phyloP scores from a whole-genome alignment of 2,113 vertebrate species.

The Chauna torquata region DNA sequence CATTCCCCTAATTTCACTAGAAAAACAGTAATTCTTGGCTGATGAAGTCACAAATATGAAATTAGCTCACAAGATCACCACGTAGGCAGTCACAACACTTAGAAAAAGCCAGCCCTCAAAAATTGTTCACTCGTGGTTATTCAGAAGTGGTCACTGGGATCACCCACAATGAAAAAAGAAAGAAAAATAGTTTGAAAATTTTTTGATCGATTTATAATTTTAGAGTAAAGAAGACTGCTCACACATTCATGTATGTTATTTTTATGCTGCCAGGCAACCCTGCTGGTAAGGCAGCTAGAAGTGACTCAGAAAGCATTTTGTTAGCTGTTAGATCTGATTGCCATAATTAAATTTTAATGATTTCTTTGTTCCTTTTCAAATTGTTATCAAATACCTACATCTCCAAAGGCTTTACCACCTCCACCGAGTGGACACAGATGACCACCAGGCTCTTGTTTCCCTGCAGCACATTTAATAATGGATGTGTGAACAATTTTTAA shows the following conservation, averaged over 20 bases:
- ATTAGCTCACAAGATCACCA: neutral
- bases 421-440: neutral
- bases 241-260: neutral
- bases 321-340: neutral
- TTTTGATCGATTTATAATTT: neutral
- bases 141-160: neutral
- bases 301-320: neutral
- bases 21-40: neutral
- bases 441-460: rapidly evolving
- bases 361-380: neutral
- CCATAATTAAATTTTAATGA: neutral
- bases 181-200: neutral
- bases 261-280: neutral
- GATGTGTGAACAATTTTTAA: slow-evolving; percentile 54
- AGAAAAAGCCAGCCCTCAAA: neutral
- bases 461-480: rapidly evolving
- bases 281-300: neutral
- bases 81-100: neutral
- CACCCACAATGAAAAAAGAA: neutral
- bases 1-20: rapidly evolving
- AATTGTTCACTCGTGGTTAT: neutral
- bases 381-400: neutral
- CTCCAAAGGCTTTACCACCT: neutral
- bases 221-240: neutral
- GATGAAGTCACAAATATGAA: neutral